phyloP scores from a whole-genome alignment of 2,888 invertebrate species.

The Meiosimyza platycephala region DNA sequence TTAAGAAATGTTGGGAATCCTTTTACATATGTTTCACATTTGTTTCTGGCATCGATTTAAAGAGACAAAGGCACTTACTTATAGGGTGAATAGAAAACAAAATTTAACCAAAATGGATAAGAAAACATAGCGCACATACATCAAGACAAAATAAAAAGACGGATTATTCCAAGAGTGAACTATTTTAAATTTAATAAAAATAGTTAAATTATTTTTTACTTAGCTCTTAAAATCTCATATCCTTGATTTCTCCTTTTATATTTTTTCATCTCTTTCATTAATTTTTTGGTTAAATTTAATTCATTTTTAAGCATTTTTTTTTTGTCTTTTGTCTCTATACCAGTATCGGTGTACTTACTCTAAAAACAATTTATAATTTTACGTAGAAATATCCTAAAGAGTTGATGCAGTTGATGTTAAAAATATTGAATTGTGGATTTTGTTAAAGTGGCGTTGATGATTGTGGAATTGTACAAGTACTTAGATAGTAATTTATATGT shows the following conservation, averaged over 20 bases:
- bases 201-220: background rate
- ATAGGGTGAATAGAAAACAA: background rate
- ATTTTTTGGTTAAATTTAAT: no score
- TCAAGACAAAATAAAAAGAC: conserved; percentile 3
- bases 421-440: background rate
- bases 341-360: no score
- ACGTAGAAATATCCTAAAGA: background rate
- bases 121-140: background rate
- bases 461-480: background rate
- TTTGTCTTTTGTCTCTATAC: no score
- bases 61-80: background rate
- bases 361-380: conserved; percentile 9
- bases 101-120: background rate
- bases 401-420: background rate
- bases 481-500: conserved; percentile 32
- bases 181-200: background rate
- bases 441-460: background rate
- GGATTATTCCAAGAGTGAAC: background rate
- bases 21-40: conserved; percentile 30
- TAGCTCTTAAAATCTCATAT: no score
- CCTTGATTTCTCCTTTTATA: no score
- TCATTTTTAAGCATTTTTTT: no score
- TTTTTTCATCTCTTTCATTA: no score
- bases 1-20: background rate
- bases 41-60: background rate